Evolutionary conservation across 2,888 invertebrate genomes (phyloP).

Genomic region (Digitonthophagus gazella): DNA sequence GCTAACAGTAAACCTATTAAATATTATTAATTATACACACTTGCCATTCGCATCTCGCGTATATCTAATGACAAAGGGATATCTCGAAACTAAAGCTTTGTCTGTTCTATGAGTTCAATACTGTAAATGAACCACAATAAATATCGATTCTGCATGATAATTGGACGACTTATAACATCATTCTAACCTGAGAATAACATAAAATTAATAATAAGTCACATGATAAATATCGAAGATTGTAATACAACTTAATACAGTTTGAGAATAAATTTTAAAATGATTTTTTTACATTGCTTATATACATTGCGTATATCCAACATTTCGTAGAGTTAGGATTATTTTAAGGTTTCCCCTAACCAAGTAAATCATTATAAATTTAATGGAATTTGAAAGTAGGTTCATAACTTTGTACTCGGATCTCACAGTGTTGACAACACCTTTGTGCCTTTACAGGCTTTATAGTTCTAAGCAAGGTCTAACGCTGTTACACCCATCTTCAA

Average conservation of each 20-base stretch:
- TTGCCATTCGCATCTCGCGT: background rate
- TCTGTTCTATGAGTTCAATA: too few relatives aligned
- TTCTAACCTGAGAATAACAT: too few relatives aligned
- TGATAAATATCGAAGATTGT: too few relatives aligned
- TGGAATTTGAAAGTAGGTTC: background rate
- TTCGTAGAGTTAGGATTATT: background rate
- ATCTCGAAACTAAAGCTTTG: background rate
- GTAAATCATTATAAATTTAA: background rate
- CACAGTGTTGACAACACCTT: background rate
- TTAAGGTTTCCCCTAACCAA: background rate
- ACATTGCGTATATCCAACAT: too few relatives aligned
- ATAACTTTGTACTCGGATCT: background rate
- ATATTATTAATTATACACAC: background rate
- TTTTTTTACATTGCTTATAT: too few relatives aligned
- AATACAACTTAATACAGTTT: too few relatives aligned
- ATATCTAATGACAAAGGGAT: background rate
- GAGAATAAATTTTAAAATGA: too few relatives aligned
- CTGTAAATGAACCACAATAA: too few relatives aligned
- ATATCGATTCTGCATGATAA: too few relatives aligned
- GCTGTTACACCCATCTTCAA: background rate
- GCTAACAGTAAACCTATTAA: background rate
- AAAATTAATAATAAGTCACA: too few relatives aligned
- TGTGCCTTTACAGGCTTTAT: background rate
- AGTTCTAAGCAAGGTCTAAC: background rate
- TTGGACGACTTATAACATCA: too few relatives aligned